Conservation (phyloP, 2,113 vertebrate genomes). For the Larimichthys crocea region DNA sequence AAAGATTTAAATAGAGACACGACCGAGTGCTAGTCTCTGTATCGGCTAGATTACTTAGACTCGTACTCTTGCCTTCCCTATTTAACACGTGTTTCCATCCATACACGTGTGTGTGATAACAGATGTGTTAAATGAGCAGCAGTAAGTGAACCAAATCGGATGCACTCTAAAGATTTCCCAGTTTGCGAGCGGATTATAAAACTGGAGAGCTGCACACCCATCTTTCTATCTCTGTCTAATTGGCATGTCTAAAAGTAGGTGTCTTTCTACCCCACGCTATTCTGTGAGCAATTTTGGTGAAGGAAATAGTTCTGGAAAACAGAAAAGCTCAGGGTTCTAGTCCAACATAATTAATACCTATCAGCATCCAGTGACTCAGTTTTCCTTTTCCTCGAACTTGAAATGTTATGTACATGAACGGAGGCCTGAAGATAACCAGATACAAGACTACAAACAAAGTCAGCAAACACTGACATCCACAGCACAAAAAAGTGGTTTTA, state of each 20-base stretch:
- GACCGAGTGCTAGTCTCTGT: too few relatives aligned
- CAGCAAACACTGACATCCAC: slow-evolving; percentile 38
- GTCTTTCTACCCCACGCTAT: slow-evolving; percentile 30
- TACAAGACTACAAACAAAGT: slow-evolving; percentile 43
- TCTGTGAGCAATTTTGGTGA: slow-evolving; percentile 27
- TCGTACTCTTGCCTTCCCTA: neutral
- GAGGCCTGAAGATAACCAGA: slow-evolving; percentile 39
- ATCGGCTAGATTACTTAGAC: neutral
- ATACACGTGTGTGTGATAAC: slow-evolving; percentile 25
- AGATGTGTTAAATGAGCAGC: slow-evolving; percentile 74
- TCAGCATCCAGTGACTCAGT: slow-evolving; percentile 39
- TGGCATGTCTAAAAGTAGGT: slow-evolving; percentile 58
- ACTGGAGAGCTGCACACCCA: slow-evolving; percentile 63
- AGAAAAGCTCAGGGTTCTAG: slow-evolving; percentile 39
- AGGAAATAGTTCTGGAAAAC: slow-evolving; percentile 38
- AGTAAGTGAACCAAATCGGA: slow-evolving; percentile 70
- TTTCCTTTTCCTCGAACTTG: slow-evolving; percentile 51
- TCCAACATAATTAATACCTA: slow-evolving; percentile 53
- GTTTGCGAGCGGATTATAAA: slow-evolving; percentile 79
- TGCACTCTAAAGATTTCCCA: slow-evolving; percentile 61
- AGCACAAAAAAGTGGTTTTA: slow-evolving; percentile 45
- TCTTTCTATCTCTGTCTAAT: slow-evolving; percentile 71
- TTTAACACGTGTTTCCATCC: neutral
- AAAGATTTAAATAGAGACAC: too few relatives aligned
- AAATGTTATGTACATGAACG: slow-evolving; percentile 37